These are phyloP conservation scores for Cathartes aura DNA, from an alignment of 2,113 vertebrate genomes.

Conservation along the genomic window DNA sequence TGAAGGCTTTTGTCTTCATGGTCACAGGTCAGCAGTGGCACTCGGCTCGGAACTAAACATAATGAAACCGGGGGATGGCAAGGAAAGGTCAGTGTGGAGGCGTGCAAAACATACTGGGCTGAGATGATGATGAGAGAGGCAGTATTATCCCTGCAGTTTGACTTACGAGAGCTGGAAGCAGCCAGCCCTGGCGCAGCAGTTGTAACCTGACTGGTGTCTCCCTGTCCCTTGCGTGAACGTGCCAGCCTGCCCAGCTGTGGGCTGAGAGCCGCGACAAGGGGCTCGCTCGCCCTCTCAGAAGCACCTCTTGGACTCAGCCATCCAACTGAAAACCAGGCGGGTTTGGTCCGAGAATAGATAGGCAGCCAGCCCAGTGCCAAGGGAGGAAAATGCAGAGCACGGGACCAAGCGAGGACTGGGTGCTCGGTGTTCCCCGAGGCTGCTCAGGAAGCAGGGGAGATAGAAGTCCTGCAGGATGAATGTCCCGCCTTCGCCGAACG, in stretches of 20 bases:
- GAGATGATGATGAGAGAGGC: neutral
- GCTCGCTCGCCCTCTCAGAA: neutral
- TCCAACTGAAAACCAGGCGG: neutral
- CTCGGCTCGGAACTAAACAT: neutral
- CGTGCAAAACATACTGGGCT: neutral
- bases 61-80: neutral
- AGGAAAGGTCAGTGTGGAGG: neutral
- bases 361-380: neutral
- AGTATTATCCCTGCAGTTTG: neutral
- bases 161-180: neutral
- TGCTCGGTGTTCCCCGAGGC: neutral
- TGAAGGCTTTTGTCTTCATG: neutral
- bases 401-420: neutral
- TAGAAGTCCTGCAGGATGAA: neutral
- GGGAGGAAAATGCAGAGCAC: neutral
- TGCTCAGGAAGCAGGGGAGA: neutral
- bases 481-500: fast-evolving
- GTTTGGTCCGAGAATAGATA: neutral
- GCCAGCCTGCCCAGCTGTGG: neutral
- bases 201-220: neutral
- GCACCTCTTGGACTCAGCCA: neutral
- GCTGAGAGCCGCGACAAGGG: fast-evolving
- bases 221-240: neutral
- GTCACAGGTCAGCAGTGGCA: neutral
- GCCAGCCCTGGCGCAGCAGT: neutral